Base-by-base conservation (phyloP, 2,113 vertebrate genomes). In the Diglossa brunneiventris region DNA sequence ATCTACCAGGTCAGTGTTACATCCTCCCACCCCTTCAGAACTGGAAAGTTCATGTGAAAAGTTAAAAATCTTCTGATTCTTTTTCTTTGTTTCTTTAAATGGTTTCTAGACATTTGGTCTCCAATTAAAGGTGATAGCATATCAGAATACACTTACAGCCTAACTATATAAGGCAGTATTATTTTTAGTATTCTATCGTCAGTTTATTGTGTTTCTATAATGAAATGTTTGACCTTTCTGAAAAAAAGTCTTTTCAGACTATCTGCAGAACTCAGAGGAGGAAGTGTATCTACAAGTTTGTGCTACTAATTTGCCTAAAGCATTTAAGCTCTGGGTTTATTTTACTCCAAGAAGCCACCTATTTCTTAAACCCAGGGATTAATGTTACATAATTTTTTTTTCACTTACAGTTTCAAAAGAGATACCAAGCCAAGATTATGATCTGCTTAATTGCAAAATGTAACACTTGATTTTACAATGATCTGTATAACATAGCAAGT, bases 341-440 rank as follows among this genome's bases (percentile, higher is more conserved):
- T 81, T 90, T 94, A 81, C 86, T 96, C 56, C 47, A 87, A 92
- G 92, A 53, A 95, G 44, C 76, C 87, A 91, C 82, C 74, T 89
- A 37, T 86, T 94, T 93, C 86, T 96, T 95, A 78, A 96, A 97
- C 90, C 37, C 44, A 88, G 77, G 52, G 50, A 80, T 69, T 95
- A 35, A 55, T 81, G 89, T 96, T 92, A 59, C 52, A 31, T 82
- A 55, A 33, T 53, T 82, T 67, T 81, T 52, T 92, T 80, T 93
- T 73, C 22, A 92, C 61, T 96, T 96, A 76, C 37, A 81, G n/a
- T 96, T 97, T 94, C 72, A 96, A 92, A 94, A 96, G 92, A 91
- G 64, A 88, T 90, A 96, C 58, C 83, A 96, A 97, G 92, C 78
- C 56, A 83, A 95, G 95, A 93, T 96, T 91, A 68, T 87, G 53